Base-by-base conservation (phyloP, 1,140 invertebrate species). In the Aricia agestis region DNA sequence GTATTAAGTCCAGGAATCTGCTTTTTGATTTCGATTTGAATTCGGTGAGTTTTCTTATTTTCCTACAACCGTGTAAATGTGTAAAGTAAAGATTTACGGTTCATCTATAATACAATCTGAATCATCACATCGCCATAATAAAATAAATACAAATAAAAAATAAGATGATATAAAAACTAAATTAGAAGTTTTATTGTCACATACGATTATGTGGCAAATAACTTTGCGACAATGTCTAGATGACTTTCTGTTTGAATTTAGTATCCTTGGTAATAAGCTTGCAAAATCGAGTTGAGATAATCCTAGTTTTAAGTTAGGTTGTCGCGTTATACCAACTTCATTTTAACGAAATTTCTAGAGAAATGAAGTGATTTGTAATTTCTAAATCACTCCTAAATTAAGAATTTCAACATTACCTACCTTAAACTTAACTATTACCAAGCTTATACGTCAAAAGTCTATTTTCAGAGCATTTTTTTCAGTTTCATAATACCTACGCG, bases 281-380 rank as follows among this genome's bases (percentile, higher is more conserved):
- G 9, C 19, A 63, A 63, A 63, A 25, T 19, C 10, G 18, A 25
- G 18, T 63, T 25, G 19, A 19, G 59, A 63, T 63, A 63, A 63
- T 63, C 59, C 18, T 63, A 19, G 59, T 63, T 63, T 10, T 11
- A 19, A 63, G 59, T 63, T 63, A 63, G 58, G 58, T 17, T 17
- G 18, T 17, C 59, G 19, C 18, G 18, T 63, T 19, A 11, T 63
- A 5, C 19, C 25, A 11, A 63, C 59, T 63, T 63, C 19, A 63
- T 63, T 25, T 63, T 25, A 25, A 2, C 0, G 6, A 7, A 63
- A 36, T 63, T 31, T 5, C 19, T 10, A 6, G 11, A 11, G 11
- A 17, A 10, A 63, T 63, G 25, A 25, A 25, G 19, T 18, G 18
- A 63, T 63, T 63, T 25, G 45, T 52, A 10, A 11, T 10, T 52